These are phyloP conservation scores for Parambassis ranga DNA, from an alignment of 2,797 vertebrate genomes.

Conservation along the genomic window DNA sequence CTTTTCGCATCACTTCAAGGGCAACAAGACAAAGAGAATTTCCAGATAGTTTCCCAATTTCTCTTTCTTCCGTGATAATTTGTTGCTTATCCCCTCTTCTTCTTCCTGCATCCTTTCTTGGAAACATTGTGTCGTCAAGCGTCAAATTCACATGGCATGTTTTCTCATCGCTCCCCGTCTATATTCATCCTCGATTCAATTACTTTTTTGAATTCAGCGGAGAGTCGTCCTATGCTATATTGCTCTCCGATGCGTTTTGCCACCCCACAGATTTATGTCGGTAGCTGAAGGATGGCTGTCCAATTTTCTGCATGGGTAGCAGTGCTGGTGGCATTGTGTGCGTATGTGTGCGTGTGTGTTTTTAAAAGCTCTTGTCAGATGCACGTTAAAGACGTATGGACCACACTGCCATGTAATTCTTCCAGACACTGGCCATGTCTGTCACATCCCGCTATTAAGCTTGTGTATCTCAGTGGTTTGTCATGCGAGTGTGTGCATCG, in stretches of 20 bases:
- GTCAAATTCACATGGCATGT: constrained; percentile 36
- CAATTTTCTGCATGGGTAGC: constrained; percentile 80
- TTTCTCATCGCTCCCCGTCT: constrained; percentile 50
- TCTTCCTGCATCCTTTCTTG: constrained; percentile 4
- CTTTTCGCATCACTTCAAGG: neutral
- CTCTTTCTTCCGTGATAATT: neutral
- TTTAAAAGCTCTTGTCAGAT: constrained; percentile 70
- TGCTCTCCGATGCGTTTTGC: constrained; percentile 60
- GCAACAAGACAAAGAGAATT: neutral
- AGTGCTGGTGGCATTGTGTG: constrained; percentile 49
- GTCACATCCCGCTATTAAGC: constrained; percentile 57
- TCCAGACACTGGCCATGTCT: constrained; percentile 42
- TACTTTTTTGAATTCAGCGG: constrained; percentile 64
- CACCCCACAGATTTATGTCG: constrained; percentile 68
- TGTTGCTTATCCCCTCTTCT: constrained; percentile 1
- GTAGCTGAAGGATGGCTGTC: constrained; percentile 78
- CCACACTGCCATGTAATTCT: constrained; percentile 45
- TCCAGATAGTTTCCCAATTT: constrained; percentile 16
- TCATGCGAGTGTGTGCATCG: neutral
- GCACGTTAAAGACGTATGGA: constrained; percentile 53
- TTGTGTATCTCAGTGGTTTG: constrained; percentile 46
- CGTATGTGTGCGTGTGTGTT: no score
- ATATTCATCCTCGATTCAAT: constrained; percentile 70
- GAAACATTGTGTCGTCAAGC: constrained; percentile 17
- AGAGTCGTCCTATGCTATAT: constrained; percentile 55